These are phyloP conservation scores for Lepidocolaptes lacrymiger DNA, from an alignment of 2,797 vertebrate genomes.

Conservation along the genomic window DNA sequence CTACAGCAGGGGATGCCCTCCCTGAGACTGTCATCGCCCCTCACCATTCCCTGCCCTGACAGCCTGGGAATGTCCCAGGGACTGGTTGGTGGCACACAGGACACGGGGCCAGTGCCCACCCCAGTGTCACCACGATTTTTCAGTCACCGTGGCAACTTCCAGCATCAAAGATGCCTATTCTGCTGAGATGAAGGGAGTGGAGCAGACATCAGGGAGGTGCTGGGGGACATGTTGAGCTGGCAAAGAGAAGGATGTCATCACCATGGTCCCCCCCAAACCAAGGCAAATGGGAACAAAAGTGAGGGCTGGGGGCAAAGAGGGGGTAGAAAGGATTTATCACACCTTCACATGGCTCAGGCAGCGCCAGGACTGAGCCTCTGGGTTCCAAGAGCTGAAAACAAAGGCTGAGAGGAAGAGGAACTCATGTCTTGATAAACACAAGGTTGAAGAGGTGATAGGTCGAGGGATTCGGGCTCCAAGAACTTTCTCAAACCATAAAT, in stretches of 20 bases:
- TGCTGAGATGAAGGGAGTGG: background rate
- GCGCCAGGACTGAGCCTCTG: background rate
- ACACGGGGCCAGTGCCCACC: background rate
- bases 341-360: background rate
- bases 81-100: accelerated
- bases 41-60: accelerated
- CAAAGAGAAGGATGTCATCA: background rate
- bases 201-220: accelerated
- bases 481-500: conserved; percentile 79
- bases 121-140: accelerated
- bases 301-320: background rate
- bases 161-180: background rate
- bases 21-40: background rate
- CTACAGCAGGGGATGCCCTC: accelerated
- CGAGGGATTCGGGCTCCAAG: conserved; percentile 61
- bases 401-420: conserved; percentile 61
- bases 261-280: accelerated
- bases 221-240: background rate
- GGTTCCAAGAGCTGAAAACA: conserved; percentile 41
- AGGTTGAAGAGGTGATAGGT: conserved; percentile 50
- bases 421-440: conserved; percentile 66
- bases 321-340: background rate
- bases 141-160: background rate
- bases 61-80: background rate
- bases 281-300: background rate